These are phyloP conservation scores for Vandiemenella viatica DNA, from an alignment of 2,888 invertebrate species.

Conservation along the genomic window DNA sequence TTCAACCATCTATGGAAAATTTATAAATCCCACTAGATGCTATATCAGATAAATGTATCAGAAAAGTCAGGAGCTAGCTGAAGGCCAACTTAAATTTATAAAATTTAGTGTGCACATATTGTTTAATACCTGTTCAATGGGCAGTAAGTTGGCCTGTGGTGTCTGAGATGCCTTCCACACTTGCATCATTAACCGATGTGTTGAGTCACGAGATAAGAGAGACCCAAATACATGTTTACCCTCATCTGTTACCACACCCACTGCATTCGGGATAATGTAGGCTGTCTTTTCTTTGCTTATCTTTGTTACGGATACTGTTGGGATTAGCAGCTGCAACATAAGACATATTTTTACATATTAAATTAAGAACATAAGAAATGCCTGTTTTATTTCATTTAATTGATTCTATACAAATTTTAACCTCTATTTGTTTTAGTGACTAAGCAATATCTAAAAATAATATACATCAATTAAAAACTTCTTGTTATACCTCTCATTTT, in stretches of 20 bases:
- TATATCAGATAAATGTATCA: no score
- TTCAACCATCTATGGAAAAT: no score
- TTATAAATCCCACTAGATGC: no score
- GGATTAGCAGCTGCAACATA: slow-evolving; percentile 64
- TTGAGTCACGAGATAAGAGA: slow-evolving; percentile 73
- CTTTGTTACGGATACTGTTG: slow-evolving; percentile 66
- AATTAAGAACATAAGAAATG: no score
- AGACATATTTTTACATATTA: not conserved
- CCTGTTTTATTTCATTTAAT: no score
- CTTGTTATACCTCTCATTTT: no score
- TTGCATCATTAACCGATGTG: slow-evolving; percentile 72
- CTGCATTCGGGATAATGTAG: slow-evolving; percentile 85
- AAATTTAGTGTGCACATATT: not conserved
- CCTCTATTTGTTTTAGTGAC: no score
- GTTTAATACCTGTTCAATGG: slow-evolving; percentile 10
- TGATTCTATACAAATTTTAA: no score
- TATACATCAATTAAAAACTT: no score
- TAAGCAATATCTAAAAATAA: no score
- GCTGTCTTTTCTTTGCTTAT: slow-evolving; percentile 90
- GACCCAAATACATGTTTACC: slow-evolving; percentile 79
- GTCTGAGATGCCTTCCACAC: slow-evolving; percentile 58
- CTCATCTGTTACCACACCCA: slow-evolving; percentile 71
- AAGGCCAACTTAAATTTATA: no score
- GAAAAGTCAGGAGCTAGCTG: no score
- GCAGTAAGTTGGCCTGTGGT: slow-evolving; percentile 24